Percentiles rank a stretch among this genome's conserved stretches.
Evolutionary conservation across 2,113 vertebrate species (phyloP).

Genomic region (Gambusia holbrooki): DNA sequence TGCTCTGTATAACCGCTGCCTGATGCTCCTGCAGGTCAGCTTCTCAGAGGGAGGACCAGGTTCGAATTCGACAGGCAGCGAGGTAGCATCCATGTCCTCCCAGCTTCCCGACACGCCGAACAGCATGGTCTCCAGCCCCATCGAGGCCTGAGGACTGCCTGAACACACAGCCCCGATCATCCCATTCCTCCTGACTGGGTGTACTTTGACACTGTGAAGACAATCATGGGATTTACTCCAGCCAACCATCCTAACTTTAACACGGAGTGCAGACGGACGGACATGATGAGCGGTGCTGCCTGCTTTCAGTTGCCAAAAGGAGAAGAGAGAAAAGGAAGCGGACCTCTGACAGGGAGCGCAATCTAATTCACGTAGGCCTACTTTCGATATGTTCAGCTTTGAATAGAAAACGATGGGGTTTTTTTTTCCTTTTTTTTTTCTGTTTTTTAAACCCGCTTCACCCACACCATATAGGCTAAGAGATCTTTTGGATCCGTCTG

Average conservation of each 20-base stretch:
- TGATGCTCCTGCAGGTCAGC: conserved; percentile 84
- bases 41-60: conserved; percentile 98
- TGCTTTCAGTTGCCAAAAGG: conserved; percentile 86
- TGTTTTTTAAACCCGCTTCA: conserved; percentile 42
- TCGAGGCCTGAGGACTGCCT: conserved; percentile 89
- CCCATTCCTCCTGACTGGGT: conserved; percentile 79
- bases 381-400: conserved; percentile 64
- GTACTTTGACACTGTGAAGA: conserved; percentile 99
- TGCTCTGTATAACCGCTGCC: conserved; percentile 7
- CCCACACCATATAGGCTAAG: conserved; percentile 58
- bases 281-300: conserved; percentile 82
- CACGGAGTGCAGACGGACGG: conserved; percentile 8
- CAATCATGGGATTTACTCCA: conserved; percentile 95
- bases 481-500: conserved; percentile 74
- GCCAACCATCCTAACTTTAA: conserved; percentile 46
- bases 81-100: conserved; percentile 98
- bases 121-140: conserved; percentile 99
- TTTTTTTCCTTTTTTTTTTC: conserved; percentile 6
- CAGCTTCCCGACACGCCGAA: conserved; percentile 98
- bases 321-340: conserved; percentile 57
- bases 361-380: conserved; percentile 70
- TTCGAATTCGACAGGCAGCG: conserved; percentile 97
- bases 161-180: conserved; percentile 34
- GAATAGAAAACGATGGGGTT: conserved; percentile 70
- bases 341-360: conserved; percentile 67